These are phyloP conservation scores for Melolontha melolontha DNA, from an alignment of 2,888 invertebrate species.

Conservation along the genomic window DNA sequence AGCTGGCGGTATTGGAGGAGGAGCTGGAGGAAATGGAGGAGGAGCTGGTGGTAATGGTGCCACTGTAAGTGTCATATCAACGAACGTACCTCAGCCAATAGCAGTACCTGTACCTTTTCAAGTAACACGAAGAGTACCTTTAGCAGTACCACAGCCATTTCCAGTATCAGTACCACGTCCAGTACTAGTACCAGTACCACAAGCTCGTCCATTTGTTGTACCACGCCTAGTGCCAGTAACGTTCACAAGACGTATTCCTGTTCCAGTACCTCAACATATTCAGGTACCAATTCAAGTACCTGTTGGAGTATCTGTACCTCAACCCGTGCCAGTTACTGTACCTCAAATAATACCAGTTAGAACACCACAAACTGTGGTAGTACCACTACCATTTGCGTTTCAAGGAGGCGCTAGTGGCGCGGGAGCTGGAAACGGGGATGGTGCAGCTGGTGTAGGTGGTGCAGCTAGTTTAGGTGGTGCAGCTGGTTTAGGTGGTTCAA, in stretches of 20 bases:
- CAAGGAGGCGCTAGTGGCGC: conserved; percentile 54
- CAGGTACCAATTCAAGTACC: conserved; percentile 61
- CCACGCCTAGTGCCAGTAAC: conserved; percentile 61
- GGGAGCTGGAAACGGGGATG: conserved; percentile 48
- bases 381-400: conserved; percentile 66
- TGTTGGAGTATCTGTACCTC: conserved; percentile 64
- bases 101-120: conserved; percentile 62
- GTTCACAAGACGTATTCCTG: conserved; percentile 60
- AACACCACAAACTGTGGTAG: conserved; percentile 69
- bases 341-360: conserved; percentile 69
- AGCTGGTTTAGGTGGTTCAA: conserved; percentile 44
- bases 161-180: conserved; percentile 67
- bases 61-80: conserved; percentile 46
- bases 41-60: conserved; percentile 55
- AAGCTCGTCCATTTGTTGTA: conserved; percentile 67
- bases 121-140: conserved; percentile 66
- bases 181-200: conserved; percentile 67
- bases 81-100: conserved; percentile 60
- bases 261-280: conserved; percentile 62
- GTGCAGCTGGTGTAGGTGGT: conserved; percentile 42
- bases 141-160: conserved; percentile 68
- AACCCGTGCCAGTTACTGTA: conserved; percentile 70
- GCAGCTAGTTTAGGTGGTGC: conserved; percentile 46
- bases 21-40: conserved; percentile 47
- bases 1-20: conserved; percentile 56